These are phyloP conservation scores for Anoplolepis gracilipes DNA, from an alignment of 1,140 invertebrate genomes.

Conservation along the genomic window DNA sequence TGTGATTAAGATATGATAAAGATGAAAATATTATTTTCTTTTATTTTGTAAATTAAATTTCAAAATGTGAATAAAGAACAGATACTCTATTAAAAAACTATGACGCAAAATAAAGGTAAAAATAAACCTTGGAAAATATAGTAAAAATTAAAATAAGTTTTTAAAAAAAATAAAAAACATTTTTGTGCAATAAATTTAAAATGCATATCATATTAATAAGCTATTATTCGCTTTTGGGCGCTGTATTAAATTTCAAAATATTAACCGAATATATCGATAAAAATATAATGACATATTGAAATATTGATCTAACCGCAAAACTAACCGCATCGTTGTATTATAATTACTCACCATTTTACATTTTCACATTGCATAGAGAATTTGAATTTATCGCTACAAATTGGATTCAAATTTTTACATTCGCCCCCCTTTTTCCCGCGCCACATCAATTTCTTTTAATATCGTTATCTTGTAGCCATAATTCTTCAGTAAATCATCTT, in stretches of 20 bases:
- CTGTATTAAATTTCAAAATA: background rate
- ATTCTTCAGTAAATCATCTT: background rate
- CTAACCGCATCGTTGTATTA: background rate
- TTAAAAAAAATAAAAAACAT: background rate
- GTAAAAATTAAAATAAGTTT: background rate
- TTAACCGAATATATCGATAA: background rate
- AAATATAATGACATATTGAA: background rate
- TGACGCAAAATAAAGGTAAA: background rate
- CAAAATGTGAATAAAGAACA: background rate
- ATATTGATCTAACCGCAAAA: background rate
- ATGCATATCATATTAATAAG: background rate
- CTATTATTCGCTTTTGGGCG: background rate
- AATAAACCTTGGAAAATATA: background rate
- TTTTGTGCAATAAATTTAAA: background rate
- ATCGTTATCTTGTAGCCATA: background rate
- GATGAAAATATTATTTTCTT: background rate
- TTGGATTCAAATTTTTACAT: no score
- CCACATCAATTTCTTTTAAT: constrained; percentile 15
- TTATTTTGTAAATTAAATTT: background rate
- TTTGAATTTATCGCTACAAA: no score
- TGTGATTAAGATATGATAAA: no score
- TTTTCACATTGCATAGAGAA: no score
- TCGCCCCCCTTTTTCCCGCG: no score
- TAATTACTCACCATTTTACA: background rate
- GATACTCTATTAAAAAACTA: background rate